Evolutionary conservation across 2,797 vertebrate genomes (phyloP).

Genomic region (Pangasius mekongensis): DNA sequence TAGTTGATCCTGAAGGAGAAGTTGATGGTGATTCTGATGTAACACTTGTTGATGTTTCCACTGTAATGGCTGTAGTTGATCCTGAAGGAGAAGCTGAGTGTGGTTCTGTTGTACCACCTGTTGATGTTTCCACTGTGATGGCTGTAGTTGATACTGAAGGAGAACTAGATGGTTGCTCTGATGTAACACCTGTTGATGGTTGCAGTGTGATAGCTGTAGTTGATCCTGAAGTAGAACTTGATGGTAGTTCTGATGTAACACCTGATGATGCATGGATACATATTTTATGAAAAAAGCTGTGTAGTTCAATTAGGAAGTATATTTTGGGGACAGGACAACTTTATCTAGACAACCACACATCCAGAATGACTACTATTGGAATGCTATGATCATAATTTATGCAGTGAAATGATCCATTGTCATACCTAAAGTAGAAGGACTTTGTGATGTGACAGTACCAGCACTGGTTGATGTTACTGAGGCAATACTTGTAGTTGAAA

Average conservation of each 20-base stretch:
- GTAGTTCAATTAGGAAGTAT: neutral
- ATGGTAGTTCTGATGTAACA: neutral
- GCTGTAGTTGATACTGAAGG: too few species aligned
- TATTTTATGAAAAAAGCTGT: neutral
- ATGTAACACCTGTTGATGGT: neutral
- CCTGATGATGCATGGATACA: neutral
- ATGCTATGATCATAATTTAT: neutral
- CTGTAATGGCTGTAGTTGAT: neutral
- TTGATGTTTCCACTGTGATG: neutral
- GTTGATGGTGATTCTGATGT: neutral
- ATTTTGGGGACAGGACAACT: neutral
- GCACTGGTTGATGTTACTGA: neutral
- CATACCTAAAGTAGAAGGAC: too few species aligned
- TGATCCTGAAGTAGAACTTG: neutral
- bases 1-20: neutral
- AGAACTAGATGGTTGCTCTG: neutral
- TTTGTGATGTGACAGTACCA: neutral
- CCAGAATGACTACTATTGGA: neutral
- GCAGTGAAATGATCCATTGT: neutral
- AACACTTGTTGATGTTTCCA: neutral
- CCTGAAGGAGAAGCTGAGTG: neutral
- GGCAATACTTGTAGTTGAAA: neutral
- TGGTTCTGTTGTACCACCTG: neutral
- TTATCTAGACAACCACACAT: neutral
- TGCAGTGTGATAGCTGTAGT: neutral